Conservation (phyloP, 2,113 vertebrate genomes). For the Thamnophis sirtalis region DNA sequence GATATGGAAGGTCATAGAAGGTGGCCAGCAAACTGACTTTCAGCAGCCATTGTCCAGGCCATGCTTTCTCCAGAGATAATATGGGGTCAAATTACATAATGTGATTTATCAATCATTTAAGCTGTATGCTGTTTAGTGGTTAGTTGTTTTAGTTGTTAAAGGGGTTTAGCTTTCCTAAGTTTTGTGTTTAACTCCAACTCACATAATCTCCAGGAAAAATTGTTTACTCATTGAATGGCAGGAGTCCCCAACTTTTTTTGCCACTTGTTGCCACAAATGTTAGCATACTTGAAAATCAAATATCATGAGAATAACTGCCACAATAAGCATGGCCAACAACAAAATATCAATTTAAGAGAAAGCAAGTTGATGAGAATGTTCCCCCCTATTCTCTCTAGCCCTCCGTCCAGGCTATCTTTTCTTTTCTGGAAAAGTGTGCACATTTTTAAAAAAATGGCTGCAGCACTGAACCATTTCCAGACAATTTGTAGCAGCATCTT, state of each 20-base stretch:
- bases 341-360: neutral
- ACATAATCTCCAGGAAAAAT: neutral
- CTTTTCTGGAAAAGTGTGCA: neutral
- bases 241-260: neutral
- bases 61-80: constrained; percentile 44
- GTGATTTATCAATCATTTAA: neutral
- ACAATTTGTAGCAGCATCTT: neutral
- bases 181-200: neutral
- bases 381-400: neutral
- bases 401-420: neutral
- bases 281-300: neutral
- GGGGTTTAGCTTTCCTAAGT: neutral
- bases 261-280: neutral
- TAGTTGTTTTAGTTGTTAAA: neutral
- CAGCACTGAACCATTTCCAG: neutral
- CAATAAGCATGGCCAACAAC: neutral
- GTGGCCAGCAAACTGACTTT: constrained; percentile 1
- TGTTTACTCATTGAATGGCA: neutral
- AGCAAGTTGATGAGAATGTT: neutral
- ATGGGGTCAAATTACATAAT: constrained; percentile 23
- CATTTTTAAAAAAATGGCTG: neutral
- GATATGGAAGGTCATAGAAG: constrained; percentile 37
- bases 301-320: neutral
- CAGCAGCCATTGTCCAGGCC: constrained; percentile 4
- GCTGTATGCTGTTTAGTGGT: neutral